Conservation (phyloP, 1,140 invertebrate species). For the Calycopis cecrops region DNA sequence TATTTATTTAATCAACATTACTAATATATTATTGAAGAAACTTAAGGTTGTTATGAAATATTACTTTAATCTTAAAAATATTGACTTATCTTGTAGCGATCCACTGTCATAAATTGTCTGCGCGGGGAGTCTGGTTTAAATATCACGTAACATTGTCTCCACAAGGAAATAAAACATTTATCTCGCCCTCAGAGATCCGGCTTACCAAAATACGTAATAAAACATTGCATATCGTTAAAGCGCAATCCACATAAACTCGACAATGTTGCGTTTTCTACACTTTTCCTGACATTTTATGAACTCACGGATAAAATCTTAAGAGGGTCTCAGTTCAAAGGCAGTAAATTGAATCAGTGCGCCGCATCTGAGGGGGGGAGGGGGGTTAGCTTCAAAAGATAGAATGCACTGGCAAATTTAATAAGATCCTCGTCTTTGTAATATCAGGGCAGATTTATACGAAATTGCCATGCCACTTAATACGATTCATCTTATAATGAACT, state of each 20-base stretch:
- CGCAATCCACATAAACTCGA: constrained; percentile 14
- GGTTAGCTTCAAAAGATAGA: constrained; percentile 22
- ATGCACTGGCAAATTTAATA: constrained; percentile 20
- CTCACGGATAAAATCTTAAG: constrained; percentile 19
- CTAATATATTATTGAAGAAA: too few relatives aligned
- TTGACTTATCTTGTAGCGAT: not conserved
- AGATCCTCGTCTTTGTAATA: constrained; percentile 18
- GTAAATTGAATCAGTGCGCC: constrained; percentile 28
- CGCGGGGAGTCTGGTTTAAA: not conserved
- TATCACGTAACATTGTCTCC: not conserved
- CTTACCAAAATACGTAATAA: not conserved
- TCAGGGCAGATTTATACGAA: constrained; percentile 9
- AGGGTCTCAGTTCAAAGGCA: constrained; percentile 26
- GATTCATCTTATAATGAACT: constrained; percentile 10
- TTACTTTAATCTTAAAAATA: not conserved
- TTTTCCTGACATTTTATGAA: constrained; percentile 25
- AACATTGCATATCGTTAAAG: not conserved
- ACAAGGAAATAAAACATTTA: not conserved
- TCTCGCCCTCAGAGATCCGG: not conserved
- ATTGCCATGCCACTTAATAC: constrained; percentile 11
- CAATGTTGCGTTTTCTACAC: constrained; percentile 22
- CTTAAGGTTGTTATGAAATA: too few relatives aligned
- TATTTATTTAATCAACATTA: too few relatives aligned
- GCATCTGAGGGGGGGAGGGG: constrained; percentile 18
- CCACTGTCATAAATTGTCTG: not conserved